Evolutionary conservation across 2,113 vertebrate genomes (phyloP), one percentile per base, ranked within the genome.

Genomic region (Megatriorchis doriae): DNA sequence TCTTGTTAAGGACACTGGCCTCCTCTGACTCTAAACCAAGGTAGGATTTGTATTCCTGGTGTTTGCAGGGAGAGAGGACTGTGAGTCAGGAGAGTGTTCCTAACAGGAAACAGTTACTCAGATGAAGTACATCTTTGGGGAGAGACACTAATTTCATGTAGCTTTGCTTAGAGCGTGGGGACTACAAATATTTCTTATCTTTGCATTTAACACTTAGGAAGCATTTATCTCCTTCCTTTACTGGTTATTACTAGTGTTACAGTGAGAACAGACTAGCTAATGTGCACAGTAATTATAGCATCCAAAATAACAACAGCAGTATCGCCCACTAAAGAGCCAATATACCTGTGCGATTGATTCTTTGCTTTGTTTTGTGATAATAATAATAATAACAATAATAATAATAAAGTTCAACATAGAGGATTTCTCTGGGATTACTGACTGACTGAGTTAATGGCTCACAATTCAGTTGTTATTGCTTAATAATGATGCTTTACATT

Each of bases 401-500:
- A 45, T 34, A 43, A 45, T 45, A 21, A 71, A 80, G 22, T 72
- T 88, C 87, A 93, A 40, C 43, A 48, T 9, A 68, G 42, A 75
- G 13, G 42, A 53, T 40, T 89, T 95, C 40, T 68, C 47, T 81
- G 79, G 65, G 36, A 91, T 91, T 95, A 95, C 89, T 85, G 92
- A 93, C 68, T 93, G 73, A 68, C 78, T 90, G 48, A 58, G 73
- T 91, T 94, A 96, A 86, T 65, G 59, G 40, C 48, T 66, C 91
- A 80, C 80, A 93, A 86, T 42, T 88, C 53, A 53, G 67, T 74
- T 97, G 65, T 74, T 91, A 95, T 50, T 93, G 58, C 74, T 93
- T 85, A 93, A 91, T 93, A 96, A 95, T 52, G 43, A 82, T 88
- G 43, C n/a, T 94, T 96, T 84, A 86, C 52, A 79, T 81, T 71